Evolutionary conservation across 2,797 vertebrate species (phyloP).

Genomic region (Megalops cyprinoides): DNA sequence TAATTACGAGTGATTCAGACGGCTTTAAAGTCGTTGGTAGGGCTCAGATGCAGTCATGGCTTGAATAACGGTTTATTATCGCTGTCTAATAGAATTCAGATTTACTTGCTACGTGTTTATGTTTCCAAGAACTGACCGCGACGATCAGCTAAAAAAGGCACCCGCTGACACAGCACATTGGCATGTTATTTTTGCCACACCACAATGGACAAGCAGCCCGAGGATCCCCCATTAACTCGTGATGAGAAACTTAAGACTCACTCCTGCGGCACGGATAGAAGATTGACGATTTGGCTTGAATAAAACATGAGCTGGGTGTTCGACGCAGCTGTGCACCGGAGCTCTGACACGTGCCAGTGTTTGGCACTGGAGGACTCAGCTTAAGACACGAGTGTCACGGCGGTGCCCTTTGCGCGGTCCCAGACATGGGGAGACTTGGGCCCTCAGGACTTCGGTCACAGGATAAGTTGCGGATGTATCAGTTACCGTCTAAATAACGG

Average conservation of each 20-base stretch:
- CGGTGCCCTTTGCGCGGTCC: no score
- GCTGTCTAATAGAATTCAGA: neutral
- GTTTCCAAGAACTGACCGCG: no score
- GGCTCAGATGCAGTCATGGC: neutral
- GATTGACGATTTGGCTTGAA: constrained; percentile 68
- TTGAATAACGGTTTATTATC: constrained; percentile 24
- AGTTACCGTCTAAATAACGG: no score
- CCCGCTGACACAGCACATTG: neutral
- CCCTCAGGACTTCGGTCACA: no score
- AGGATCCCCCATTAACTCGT: constrained; percentile 60
- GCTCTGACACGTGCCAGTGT: no score
- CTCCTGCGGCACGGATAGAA: constrained; percentile 45
- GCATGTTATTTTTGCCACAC: neutral
- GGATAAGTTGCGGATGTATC: no score
- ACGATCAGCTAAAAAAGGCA: neutral
- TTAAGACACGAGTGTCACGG: no score
- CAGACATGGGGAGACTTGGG: no score
- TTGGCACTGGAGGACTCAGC: neutral
- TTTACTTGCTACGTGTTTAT: neutral
- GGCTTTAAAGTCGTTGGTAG: no score
- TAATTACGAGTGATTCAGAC: constrained; percentile 33
- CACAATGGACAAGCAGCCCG: no score
- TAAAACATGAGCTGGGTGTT: constrained; percentile 66
- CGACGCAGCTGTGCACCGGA: no score
- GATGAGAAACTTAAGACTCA: constrained; percentile 70